Percentiles rank a stretch among this genome's conserved stretches.
Evolutionary conservation across 1,140 invertebrate species (phyloP).

Genomic region (Leptoteleia sp.): DNA sequence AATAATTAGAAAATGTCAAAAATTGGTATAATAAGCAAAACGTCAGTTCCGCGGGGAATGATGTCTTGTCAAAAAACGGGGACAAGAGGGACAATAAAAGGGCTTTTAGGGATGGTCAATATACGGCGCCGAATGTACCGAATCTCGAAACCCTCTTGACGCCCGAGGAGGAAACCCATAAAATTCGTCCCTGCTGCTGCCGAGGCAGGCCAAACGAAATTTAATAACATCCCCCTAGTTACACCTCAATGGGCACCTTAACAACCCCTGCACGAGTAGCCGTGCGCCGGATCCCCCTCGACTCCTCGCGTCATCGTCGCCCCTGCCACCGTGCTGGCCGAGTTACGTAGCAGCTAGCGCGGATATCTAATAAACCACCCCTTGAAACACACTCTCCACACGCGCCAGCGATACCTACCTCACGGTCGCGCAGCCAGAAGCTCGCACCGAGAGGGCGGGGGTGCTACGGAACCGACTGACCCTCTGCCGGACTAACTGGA

Average conservation of each 20-base stretch:
- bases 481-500: slow-evolving; percentile 70
- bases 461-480: slow-evolving; percentile 63
- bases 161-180: slow-evolving; percentile 72
- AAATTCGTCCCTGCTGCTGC: slow-evolving; percentile 74
- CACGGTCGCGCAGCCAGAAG: slow-evolving; percentile 44
- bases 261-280: slow-evolving; percentile 77
- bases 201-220: slow-evolving; percentile 79
- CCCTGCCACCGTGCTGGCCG: slow-evolving; percentile 53
- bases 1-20: no score
- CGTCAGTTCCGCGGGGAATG: slow-evolving; percentile 13
- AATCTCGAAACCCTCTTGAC: slow-evolving; percentile 70
- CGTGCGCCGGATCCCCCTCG: slow-evolving; percentile 43
- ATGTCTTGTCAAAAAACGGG: slow-evolving; percentile 2
- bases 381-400: slow-evolving; percentile 74
- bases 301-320: slow-evolving; percentile 68
- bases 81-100: slow-evolving; percentile 37
- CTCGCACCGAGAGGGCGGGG: slow-evolving; percentile 6
- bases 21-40: no score
- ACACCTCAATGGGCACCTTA: slow-evolving; percentile 82
- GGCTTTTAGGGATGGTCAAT: slow-evolving; percentile 62
- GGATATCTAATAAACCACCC: slow-evolving; percentile 80
- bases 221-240: slow-evolving; percentile 82
- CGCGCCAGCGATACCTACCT: slow-evolving; percentile 74
- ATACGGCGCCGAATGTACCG: slow-evolving; percentile 58
- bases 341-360: slow-evolving; percentile 62